Base-by-base conservation (phyloP, 1,140 invertebrate species). In the Eurosta solidaginis region DNA sequence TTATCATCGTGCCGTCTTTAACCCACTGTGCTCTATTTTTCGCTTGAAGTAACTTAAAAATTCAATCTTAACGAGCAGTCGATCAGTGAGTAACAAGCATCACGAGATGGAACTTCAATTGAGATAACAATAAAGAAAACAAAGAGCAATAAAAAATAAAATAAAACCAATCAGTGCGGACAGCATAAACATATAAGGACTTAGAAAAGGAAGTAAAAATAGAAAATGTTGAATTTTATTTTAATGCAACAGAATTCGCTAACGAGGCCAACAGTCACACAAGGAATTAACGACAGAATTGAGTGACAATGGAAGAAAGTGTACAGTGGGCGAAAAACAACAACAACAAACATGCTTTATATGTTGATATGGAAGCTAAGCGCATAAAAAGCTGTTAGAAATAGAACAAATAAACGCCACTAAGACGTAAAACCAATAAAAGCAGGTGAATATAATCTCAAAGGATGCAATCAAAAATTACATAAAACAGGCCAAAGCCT, bases 21-120 rank as follows among this genome's bases (percentile, higher is more conserved):
- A 25, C 10, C 59, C 59, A 68, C 59, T 68, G 59, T 68, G 27
- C 14, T 36, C 14, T n/a, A 40, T 17, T 17, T 20, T 20, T 68
- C 59, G 27, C 59, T 27, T 25, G 54, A 63, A 68, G 59, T 0
- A 9, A 68, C 59, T 68, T 68, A 42, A 68, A 68, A 68, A 68
- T 42, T 42, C 59, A 68, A 20, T 29, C 59, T 68, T 68, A 68
- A 68, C 59, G 59, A 68, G 59, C 59, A 68, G 40, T 68, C 59
- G 59, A 68, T 68, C 59, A 40, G 59, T 9, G 59, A 68, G 22
- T 68, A 68, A 68, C 33, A 9, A 36, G 40, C 59, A 68, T n/a
- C n/a, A 68, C 59, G 59, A 68, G 29, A 68, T 68, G 59, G 33
- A 68, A 68, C 59, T 68, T 68, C 59, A 68, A 68, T 40, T 68